Conservation (phyloP, 2,113 vertebrate species). For the Grammomys dolichurus region DNA sequence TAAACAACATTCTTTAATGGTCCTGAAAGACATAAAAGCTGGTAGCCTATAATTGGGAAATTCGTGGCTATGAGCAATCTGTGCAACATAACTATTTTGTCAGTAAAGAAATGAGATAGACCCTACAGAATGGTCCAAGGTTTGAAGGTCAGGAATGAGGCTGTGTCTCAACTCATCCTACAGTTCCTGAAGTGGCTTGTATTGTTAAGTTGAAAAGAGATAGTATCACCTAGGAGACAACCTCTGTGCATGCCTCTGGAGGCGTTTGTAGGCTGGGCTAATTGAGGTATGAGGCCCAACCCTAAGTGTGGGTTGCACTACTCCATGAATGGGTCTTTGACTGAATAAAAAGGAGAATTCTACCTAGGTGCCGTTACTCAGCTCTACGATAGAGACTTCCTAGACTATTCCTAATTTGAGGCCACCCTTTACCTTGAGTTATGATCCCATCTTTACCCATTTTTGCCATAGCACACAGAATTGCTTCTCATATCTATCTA, state of each 20-base stretch:
- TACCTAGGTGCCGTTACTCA: background rate
- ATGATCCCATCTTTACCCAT: background rate
- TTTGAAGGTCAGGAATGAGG: background rate
- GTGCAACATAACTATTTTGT: too few relatives aligned
- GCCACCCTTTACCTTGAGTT: background rate
- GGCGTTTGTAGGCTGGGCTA: background rate
- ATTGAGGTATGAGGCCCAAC: background rate
- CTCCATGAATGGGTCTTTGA: background rate
- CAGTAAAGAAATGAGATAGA: background rate
- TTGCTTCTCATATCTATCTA: background rate
- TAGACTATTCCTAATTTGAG: background rate
- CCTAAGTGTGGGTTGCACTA: background rate
- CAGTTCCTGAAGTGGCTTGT: background rate
- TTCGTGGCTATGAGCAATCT: background rate
- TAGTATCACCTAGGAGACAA: background rate
- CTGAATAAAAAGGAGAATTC: background rate
- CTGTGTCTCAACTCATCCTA: background rate
- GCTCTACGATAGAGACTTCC: background rate
- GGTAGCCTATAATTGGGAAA: background rate
- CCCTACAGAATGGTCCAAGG: background rate
- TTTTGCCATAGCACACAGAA: background rate
- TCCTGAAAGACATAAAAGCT: background rate
- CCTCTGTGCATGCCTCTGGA: too few relatives aligned
- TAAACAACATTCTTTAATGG: background rate
- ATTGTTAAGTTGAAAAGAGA: background rate